Evolutionary conservation across 2,113 vertebrate species (phyloP), one percentile per base, ranked within the genome.

Genomic region (Kryptolebias marmoratus): DNA sequence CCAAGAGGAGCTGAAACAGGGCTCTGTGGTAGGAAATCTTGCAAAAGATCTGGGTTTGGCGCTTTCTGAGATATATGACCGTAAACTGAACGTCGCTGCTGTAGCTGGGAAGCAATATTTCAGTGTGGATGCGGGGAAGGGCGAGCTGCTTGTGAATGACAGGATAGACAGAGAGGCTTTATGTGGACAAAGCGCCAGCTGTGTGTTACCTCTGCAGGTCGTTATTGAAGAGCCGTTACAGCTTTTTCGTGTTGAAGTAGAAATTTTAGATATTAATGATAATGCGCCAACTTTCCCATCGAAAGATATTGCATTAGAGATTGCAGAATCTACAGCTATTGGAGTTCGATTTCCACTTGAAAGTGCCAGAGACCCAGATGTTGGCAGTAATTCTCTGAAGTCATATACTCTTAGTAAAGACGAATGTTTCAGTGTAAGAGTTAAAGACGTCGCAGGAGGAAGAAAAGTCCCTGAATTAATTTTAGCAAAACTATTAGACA

Each of bases 81-180:
- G 94, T 39, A 94, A 92, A 39, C 66, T 95, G 59, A 90, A 91
- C 36, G 86, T 95, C 69, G 89, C 91, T 39, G 91, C 93, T n/a
- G 93, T 95, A 47, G 70, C 88, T 15, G 90, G 78, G 27, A 87
- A 92, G 80, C 84, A 73, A 75, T 93, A 94, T 89, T 94, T 95
- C 82, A 91, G 84, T 0, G 87, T 95, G 77, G 88, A 93, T 77
- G 52, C 87, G 74, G 92, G 68, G 0, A 93, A 91, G 0, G 95
- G 95, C 2, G 89, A 91, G 74, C 82, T 95, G 80, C 72, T 94
- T 36, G 91, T 95, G 13, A 90, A 89, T 57, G 90, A 94, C 56
- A 91, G 91, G 73, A 93, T 95, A 85, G 95, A 97, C 87, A 93
- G 95, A 63, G 95, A 97, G 74, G 71, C 78, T 8, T 76, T 96